Evolutionary conservation across 1,140 invertebrate species (phyloP), one percentile per base, ranked within the genome.

Genomic region (Meloidogyne chitwoodi): DNA sequence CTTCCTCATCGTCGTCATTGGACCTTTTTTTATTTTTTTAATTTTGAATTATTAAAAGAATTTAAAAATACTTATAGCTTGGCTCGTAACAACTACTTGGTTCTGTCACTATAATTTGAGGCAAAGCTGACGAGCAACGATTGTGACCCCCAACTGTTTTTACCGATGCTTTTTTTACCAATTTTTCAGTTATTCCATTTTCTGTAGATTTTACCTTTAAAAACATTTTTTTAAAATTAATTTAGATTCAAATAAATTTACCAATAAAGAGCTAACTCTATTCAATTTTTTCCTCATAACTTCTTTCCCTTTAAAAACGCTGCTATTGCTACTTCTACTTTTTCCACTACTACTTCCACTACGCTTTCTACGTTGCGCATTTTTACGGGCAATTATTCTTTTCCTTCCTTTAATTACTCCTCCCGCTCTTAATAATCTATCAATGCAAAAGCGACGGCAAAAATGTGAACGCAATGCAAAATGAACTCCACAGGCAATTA

Each of bases 101-200:
- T 29, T 73, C 70, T 10, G 70, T 73, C 5, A 73, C 70, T 24
- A 73, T 24, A 62, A 73, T 73, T 63, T 73, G 56, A 14, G 70
- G 70, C 24, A 73, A 19, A 16, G 24, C 38, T 24, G 22, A 34
- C 27, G 38, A 34, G 16, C 70, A 22, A 12, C 38, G 22, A 19
- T 38, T 14, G 12, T 56, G 4, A 22, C 56, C 34, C 10, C 44
- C 48, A 34, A 34, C 14, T 14, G 26, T 63, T 63, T 31, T 64
- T 2, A 34, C 70, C 14, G 48, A 73, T 19, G 1, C 56, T 73
- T 62, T 73, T 48, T 34, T 34, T 10, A n/a, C 34, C 19, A 22
- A 64, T 63, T 41, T 73, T 31, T 63, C 70, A 12, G 0, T 22
- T 10, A 22, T 26, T 62, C 56, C 70, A 12, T 11, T 61, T 11